Conservation (phyloP, 1,140 invertebrate genomes). For the Drosophila jambulina region DNA sequence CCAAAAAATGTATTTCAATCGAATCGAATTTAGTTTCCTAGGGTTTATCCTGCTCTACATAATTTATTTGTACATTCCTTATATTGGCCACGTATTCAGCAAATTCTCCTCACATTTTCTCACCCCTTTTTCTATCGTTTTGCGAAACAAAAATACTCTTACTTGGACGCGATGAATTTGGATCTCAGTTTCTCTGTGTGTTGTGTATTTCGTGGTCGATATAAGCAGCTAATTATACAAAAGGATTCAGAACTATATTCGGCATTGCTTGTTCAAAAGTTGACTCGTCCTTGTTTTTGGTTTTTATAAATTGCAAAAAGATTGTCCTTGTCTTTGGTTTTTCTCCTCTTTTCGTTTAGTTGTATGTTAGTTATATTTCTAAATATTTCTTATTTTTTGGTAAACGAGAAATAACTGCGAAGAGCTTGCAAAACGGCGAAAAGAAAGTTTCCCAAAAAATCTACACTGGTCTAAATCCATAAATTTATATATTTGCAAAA, state of each 20-base stretch:
- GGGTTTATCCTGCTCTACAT: conserved; percentile 26
- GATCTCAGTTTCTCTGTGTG: conserved; percentile 17
- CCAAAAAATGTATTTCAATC: conserved; percentile 18
- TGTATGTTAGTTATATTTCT: conserved; percentile 20
- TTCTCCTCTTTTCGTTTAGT: conserved; percentile 32
- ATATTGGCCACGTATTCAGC: conserved; percentile 59
- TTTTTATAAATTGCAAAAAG: conserved; percentile 73
- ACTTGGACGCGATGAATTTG: conserved; percentile 49
- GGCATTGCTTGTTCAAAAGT: conserved; percentile 37
- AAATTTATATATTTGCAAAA: conserved; percentile 52
- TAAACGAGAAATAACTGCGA: conserved; percentile 41
- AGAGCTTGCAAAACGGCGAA: conserved; percentile 47
- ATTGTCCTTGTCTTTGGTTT: conserved; percentile 73
- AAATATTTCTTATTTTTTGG: conserved; percentile 29
- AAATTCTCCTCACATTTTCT: conserved; percentile 28
- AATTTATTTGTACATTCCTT: conserved; percentile 57
- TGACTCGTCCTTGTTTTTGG: conserved; percentile 21
- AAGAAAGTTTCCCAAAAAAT: conserved; percentile 46
- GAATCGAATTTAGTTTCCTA: conserved; percentile 37
- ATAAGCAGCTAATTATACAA: conserved; percentile 45
- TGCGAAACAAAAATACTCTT: conserved; percentile 26
- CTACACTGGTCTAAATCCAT: conserved; percentile 44
- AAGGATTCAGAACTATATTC: conserved; percentile 29
- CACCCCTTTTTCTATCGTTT: conserved; percentile 22
- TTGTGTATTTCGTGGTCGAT: conserved; percentile 32